Base-by-base conservation (phyloP, 2,888 invertebrate species). In the Tuta absoluta region DNA sequence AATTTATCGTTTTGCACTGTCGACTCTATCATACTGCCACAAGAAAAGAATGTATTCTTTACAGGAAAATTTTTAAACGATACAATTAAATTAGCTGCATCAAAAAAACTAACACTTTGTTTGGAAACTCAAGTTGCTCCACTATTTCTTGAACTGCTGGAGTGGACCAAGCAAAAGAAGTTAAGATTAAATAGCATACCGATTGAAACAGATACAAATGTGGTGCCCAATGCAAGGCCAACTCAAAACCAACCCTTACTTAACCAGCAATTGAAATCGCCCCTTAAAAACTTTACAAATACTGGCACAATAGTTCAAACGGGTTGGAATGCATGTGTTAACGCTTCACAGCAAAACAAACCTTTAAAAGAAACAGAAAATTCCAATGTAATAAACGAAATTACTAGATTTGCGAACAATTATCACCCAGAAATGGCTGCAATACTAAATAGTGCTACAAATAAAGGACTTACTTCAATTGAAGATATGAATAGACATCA, bases 1-100 rank as follows among this genome's bases (percentile, higher is more conserved):
- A 70, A 75, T 62, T 62, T 77, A n/a, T 78, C 81, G 0, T 83
- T 75, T 65, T 67, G 65, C 23, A 68, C 74, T 2, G 68, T 79
- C 28, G 61, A 70, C 23, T 68, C 71, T 53, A 63, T 82, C 41
- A 71, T 85, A 63, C 53, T 86, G 64, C 77, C 78, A 2, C 75
- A 73, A 67, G 70, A 74, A n/a, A 76, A 80, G 63, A 12, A 49
- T 23, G 14, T 0, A 12, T 81, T 84, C 65, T 67, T 75, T 0
- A 64, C 33, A 2, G 56, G 70, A 8, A 65, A 63, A 0, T 77
- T 83, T 64, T 51, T 84, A 56, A 62, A 75, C 0, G 69, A 74
- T 14, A 78, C 76, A 0, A 58, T 77, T 11, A 48, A 66, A 45
- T 61, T 75, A 1, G 74, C 73, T 3, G 56, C 68, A 69, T 23